Evolutionary conservation across 2,888 invertebrate species (phyloP).

Genomic region (Ptychoptera albimana): DNA sequence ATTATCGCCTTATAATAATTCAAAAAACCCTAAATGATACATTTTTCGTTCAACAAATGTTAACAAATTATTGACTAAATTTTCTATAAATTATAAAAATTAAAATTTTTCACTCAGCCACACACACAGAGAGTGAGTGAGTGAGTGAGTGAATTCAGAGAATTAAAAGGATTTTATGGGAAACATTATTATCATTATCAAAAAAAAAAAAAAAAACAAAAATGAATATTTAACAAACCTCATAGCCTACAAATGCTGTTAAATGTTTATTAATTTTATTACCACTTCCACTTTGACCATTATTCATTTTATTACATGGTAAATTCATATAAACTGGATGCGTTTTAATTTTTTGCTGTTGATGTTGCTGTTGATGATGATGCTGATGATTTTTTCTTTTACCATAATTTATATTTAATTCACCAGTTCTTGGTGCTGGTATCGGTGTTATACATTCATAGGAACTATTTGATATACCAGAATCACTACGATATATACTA

Average conservation of each 20-base stretch:
- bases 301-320: conserved; percentile 4
- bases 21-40: too few relatives aligned
- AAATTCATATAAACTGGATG: conserved; percentile 9
- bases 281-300: conserved; percentile 1
- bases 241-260: neutral
- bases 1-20: too few relatives aligned
- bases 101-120: too few relatives aligned
- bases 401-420: conserved; percentile 20
- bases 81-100: too few relatives aligned
- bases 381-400: neutral
- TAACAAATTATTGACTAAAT: too few relatives aligned
- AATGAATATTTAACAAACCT: too few relatives aligned
- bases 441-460: conserved; percentile 38
- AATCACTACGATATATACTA: conserved; percentile 30
- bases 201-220: too few relatives aligned
- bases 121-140: too few relatives aligned
- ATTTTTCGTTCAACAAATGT: too few relatives aligned
- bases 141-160: too few relatives aligned
- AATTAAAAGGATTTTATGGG: too few relatives aligned
- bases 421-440: conserved; percentile 40
- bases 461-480: conserved; percentile 33
- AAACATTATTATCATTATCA: too few relatives aligned
- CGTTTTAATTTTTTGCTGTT: conserved; percentile 12
- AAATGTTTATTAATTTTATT: conserved; percentile 1
- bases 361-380: neutral